Conservation (phyloP, 2,797 vertebrate species). For the Tapera naevia region DNA sequence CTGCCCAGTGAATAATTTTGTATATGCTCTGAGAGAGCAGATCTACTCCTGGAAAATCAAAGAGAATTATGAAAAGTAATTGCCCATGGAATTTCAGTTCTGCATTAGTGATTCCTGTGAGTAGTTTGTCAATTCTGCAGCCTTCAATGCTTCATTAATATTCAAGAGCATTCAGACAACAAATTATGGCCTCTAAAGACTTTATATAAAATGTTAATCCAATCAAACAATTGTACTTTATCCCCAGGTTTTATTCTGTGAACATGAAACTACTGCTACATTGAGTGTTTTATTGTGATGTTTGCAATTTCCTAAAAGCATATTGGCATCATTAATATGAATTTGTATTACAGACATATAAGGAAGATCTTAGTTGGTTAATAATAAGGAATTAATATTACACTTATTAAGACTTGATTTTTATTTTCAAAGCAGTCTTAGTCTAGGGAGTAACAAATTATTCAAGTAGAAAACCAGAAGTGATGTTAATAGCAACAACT, state of each 20-base stretch:
- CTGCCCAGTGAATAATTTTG: constrained; percentile 17
- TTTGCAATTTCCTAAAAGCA: constrained; percentile 4
- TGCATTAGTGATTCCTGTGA: constrained; percentile 4
- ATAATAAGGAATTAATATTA: background rate
- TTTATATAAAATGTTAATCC: background rate
- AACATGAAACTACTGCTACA: background rate
- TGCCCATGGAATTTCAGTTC: constrained; percentile 18
- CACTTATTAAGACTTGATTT: background rate
- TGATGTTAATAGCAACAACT: background rate
- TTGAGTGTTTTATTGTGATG: background rate
- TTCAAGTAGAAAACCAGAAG: background rate
- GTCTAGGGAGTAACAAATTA: constrained; percentile 14
- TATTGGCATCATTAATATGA: background rate
- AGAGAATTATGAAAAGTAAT: constrained; percentile 55
- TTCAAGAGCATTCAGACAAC: background rate
- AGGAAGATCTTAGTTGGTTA: background rate
- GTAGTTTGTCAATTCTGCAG: background rate
- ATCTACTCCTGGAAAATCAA: constrained; percentile 48
- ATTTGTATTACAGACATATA: constrained; percentile 11
- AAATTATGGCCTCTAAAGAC: constrained; percentile 1
- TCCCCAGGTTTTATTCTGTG: background rate
- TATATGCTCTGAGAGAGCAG: constrained; percentile 12
- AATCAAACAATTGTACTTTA: background rate
- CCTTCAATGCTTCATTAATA: constrained; percentile 29
- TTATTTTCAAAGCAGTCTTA: constrained; percentile 13